These are phyloP conservation scores for Luffia ferchaultella DNA, from an alignment of 2,888 invertebrate species.

Conservation along the genomic window DNA sequence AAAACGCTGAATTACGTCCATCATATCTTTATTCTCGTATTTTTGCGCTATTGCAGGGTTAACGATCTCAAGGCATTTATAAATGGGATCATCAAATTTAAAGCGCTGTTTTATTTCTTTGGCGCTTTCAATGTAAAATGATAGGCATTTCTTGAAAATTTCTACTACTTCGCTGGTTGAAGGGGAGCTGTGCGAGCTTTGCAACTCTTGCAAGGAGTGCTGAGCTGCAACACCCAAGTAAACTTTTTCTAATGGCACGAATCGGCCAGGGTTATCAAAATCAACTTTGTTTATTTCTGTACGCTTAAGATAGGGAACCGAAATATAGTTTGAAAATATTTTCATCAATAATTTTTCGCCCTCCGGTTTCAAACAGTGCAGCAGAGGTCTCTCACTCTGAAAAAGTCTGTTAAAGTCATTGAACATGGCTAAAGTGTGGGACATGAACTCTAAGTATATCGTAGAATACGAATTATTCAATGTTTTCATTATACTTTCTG, in stretches of 20 bases:
- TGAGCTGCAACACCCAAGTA: not conserved
- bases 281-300: constrained; percentile 4
- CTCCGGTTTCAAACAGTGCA: not conserved
- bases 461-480: not conserved
- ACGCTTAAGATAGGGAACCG: constrained; percentile 3
- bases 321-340: constrained; percentile 11
- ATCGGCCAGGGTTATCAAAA: constrained; percentile 1
- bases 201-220: not conserved
- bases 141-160: not conserved
- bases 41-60: constrained; percentile 1
- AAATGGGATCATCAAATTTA: not conserved
- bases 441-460: constrained; percentile 3
- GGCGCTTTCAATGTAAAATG: not conserved
- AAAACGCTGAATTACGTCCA: not conserved
- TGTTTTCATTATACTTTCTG: not conserved
- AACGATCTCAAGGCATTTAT: not conserved
- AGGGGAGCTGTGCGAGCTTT: not conserved
- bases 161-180: not conserved
- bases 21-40: not conserved
- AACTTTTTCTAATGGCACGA: not conserved
- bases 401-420: not conserved
- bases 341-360: constrained; percentile 11
- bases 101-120: not conserved
- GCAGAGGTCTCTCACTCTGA: not conserved
- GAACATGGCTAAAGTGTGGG: not conserved